Conservation (phyloP, 2,888 invertebrate genomes). For the Carterocephalus palaemon region DNA sequence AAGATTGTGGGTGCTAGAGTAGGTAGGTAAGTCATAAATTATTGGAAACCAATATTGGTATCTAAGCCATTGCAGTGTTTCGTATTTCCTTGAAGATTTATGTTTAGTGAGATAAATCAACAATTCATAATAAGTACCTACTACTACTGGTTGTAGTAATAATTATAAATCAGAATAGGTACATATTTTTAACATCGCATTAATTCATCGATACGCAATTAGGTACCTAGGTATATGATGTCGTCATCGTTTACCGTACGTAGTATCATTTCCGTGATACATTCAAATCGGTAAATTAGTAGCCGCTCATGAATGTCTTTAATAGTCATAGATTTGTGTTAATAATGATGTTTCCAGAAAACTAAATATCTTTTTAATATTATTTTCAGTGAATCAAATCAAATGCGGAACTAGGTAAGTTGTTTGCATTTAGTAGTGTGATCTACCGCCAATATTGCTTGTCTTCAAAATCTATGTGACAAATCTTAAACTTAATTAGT, state of each 20-base stretch:
- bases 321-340: no score
- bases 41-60: no score
- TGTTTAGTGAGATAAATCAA: slow-evolving; percentile 3
- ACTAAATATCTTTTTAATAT: slow-evolving; percentile 39
- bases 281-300: no score
- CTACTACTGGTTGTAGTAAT: background rate
- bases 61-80: no score
- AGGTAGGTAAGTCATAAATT: no score
- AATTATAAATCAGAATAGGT: background rate
- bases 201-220: background rate
- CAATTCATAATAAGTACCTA: no score
- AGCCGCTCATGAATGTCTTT: no score
- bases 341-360: slow-evolving; percentile 1
- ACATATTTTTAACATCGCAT: background rate
- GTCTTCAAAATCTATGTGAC: slow-evolving; percentile 9
- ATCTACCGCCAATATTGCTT: slow-evolving; percentile 31
- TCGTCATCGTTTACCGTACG: no score
- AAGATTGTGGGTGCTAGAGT: no score
- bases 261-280: no score
- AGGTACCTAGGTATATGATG: no score
- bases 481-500: background rate
- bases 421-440: slow-evolving; percentile 34
- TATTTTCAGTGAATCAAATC: slow-evolving; percentile 75
- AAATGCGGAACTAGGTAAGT: slow-evolving; percentile 72
- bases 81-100: slow-evolving; percentile 6